Conservation (phyloP, 2,888 invertebrate genomes). For the Drosophila austrosaltans region DNA sequence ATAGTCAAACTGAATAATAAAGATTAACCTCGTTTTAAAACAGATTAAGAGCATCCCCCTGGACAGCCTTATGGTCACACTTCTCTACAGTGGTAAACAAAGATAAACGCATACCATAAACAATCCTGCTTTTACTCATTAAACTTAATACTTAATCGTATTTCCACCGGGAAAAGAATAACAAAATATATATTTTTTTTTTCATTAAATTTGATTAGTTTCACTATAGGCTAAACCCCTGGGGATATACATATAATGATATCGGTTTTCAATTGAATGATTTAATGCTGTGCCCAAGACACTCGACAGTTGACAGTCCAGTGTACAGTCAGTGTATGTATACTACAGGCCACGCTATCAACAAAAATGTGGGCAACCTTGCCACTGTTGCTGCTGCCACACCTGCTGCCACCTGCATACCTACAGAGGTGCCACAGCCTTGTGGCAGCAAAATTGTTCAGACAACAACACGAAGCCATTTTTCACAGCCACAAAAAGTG, state of each 20-base stretch:
- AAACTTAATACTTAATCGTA: too few relatives aligned
- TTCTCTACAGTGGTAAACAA: not conserved
- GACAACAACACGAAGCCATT: slow-evolving; percentile 44
- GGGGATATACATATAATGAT: not conserved
- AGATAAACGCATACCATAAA: too few relatives aligned
- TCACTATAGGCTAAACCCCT: not conserved
- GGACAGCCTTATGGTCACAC: not conserved
- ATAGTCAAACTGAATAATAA: too few relatives aligned
- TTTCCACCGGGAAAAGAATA: too few relatives aligned
- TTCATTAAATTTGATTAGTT: not conserved
- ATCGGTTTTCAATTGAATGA: slow-evolving; percentile 30
- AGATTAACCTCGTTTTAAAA: not conserved
- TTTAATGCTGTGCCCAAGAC: slow-evolving; percentile 26
- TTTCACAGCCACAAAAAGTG: slow-evolving; percentile 60
- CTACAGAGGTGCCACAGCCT: slow-evolving; percentile 42
- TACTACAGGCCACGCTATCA: slow-evolving; percentile 12
- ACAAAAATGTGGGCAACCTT: slow-evolving; percentile 38
- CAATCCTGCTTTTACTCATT: not conserved
- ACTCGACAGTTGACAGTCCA: slow-evolving; percentile 49
- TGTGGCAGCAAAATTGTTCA: slow-evolving; percentile 59
- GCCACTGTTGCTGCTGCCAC: slow-evolving; percentile 25
- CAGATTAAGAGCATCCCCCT: not conserved
- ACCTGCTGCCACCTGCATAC: slow-evolving; percentile 20
- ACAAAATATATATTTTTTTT: too few relatives aligned
- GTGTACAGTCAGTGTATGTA: not conserved